These are phyloP conservation scores for Sclerodermus sp. DNA, from an alignment of 2,888 invertebrate species.

Conservation along the genomic window DNA sequence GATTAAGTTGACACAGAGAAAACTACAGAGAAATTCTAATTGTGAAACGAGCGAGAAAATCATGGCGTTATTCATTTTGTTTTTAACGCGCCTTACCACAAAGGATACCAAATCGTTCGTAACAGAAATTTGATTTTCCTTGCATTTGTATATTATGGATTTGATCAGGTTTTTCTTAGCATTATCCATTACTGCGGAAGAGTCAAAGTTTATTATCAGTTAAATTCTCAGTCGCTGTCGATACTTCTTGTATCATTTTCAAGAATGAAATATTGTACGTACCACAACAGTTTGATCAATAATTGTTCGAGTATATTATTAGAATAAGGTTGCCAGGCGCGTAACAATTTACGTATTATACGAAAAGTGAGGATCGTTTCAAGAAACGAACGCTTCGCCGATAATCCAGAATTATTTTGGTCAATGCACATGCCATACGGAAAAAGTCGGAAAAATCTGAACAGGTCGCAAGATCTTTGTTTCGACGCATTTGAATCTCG, in stretches of 20 bases:
- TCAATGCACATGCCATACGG: too few relatives aligned
- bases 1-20: constrained; percentile 38
- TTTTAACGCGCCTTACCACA: constrained; percentile 42
- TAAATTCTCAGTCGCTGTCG: too few relatives aligned
- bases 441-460: neutral
- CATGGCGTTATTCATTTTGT: neutral
- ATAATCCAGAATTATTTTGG: too few relatives aligned
- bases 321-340: too few relatives aligned
- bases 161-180: constrained; percentile 32
- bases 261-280: too few relatives aligned
- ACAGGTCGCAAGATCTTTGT: neutral
- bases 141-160: constrained; percentile 37
- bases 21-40: constrained; percentile 27
- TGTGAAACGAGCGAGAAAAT: neutral
- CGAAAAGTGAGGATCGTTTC: too few relatives aligned
- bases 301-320: constrained; percentile 4
- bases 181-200: constrained; percentile 30
- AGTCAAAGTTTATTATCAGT: too few relatives aligned
- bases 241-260: too few relatives aligned
- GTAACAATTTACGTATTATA: neutral
- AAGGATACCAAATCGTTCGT: constrained; percentile 44
- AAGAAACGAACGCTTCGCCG: too few relatives aligned
- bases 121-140: constrained; percentile 27
- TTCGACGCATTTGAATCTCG: neutral
- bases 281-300: constrained; percentile 38